Evolutionary conservation across 2,113 vertebrate species (phyloP).

Genomic region (Prolemur simus): DNA sequence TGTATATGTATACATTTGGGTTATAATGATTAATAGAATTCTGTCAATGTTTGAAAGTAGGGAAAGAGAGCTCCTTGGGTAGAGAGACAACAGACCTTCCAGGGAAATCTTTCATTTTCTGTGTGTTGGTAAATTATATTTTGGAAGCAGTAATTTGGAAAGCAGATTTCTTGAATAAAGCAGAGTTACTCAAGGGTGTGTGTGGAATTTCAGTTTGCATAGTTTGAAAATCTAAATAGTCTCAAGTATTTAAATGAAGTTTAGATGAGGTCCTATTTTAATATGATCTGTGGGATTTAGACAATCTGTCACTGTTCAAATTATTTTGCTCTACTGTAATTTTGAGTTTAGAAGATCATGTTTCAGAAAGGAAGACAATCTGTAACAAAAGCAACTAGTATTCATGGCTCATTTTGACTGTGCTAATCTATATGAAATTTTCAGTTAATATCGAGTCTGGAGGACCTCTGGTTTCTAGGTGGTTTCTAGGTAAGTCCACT

Average conservation of each 20-base stretch:
- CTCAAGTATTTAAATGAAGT: background rate
- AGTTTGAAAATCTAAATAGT: background rate
- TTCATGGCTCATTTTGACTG: background rate
- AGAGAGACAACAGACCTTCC: background rate
- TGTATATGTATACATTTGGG: background rate
- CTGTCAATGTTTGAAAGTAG: background rate
- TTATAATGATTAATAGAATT: background rate
- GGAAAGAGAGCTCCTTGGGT: background rate
- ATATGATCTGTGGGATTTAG: background rate
- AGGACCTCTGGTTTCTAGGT: background rate
- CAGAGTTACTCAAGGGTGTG: background rate
- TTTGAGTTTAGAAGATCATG: slow-evolving; percentile 3
- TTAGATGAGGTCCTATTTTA: background rate
- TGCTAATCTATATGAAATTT: background rate
- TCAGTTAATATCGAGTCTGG: background rate
- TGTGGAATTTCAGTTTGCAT: slow-evolving; percentile 4
- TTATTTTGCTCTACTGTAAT: background rate
- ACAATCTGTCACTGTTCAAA: background rate
- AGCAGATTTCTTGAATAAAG: slow-evolving; percentile 19
- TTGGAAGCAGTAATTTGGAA: slow-evolving; percentile 5
- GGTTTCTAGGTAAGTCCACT: background rate
- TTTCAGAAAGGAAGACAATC: background rate
- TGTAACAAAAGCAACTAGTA: background rate
- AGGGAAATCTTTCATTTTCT: slow-evolving; percentile 24
- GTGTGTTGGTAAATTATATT: background rate